Conservation (phyloP, 2,888 invertebrate species). For the Ophion slaviceki region DNA sequence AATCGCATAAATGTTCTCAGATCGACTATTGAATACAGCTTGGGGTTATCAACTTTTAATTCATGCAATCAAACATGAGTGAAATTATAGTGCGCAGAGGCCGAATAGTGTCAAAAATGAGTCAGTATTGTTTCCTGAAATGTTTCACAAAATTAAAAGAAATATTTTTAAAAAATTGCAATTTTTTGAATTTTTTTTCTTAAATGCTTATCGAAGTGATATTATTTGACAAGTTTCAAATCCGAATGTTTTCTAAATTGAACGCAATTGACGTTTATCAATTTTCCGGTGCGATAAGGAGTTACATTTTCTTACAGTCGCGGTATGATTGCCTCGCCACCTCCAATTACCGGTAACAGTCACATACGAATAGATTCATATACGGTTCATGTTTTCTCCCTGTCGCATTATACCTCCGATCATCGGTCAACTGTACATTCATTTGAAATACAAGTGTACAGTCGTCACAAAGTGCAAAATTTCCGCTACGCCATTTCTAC, state of each 20-base stretch:
- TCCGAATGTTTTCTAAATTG: conserved; percentile 21
- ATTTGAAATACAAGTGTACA: conserved; percentile 18
- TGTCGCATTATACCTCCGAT: conserved; percentile 10
- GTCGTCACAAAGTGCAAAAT: conserved; percentile 17
- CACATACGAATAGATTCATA: conserved; percentile 29
- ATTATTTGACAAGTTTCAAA: conserved; percentile 25
- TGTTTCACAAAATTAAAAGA: too few relatives aligned
- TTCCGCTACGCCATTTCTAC: background rate
- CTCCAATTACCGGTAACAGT: conserved; percentile 30
- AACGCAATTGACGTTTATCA: conserved; percentile 13
- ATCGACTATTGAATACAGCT: too few relatives aligned
- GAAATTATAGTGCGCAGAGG: too few relatives aligned
- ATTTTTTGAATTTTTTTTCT: background rate
- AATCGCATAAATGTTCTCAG: too few relatives aligned
- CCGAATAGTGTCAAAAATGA: too few relatives aligned
- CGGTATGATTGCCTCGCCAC: conserved; percentile 31
- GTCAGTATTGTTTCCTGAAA: too few relatives aligned
- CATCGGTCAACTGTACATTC: conserved; percentile 21
- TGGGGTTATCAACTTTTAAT: too few relatives aligned
- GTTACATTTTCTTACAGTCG: conserved; percentile 25
- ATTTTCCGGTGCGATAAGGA: conserved; percentile 11
- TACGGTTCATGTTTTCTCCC: conserved; percentile 21
- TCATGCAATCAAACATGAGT: too few relatives aligned
- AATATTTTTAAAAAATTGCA: too few relatives aligned
- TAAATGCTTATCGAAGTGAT: conserved; percentile 12